Evolutionary conservation across 2,888 invertebrate genomes (phyloP).

Genomic region (Phymatocera aterrima): DNA sequence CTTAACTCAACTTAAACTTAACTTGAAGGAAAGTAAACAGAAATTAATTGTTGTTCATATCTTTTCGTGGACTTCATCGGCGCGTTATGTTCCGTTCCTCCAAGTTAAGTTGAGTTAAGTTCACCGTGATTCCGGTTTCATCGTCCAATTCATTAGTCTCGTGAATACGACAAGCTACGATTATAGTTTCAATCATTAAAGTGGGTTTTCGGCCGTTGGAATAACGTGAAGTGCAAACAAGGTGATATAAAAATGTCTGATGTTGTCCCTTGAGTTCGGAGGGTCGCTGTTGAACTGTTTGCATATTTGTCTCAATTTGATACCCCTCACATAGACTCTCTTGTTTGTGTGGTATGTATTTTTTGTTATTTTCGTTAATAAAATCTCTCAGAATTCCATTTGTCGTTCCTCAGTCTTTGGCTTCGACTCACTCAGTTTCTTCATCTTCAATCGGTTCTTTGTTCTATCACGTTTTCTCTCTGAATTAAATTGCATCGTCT

Average conservation of each 20-base stretch:
- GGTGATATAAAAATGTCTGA: background rate
- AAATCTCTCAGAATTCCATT: background rate
- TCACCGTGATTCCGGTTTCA: too few relatives aligned
- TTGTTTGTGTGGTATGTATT: background rate
- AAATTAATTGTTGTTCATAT: too few relatives aligned
- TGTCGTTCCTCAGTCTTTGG: background rate
- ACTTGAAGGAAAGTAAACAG: too few relatives aligned
- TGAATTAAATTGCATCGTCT: conserved; percentile 27
- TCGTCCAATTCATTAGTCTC: too few relatives aligned
- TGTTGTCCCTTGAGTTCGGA: background rate
- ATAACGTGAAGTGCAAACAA: background rate
- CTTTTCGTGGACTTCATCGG: too few relatives aligned
- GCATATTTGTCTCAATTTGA: conserved; percentile 24
- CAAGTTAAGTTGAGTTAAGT: too few relatives aligned
- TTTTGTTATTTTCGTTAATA: conserved; percentile 7
- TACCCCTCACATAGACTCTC: background rate
- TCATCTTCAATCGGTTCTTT: background rate
- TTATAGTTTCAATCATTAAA: too few relatives aligned
- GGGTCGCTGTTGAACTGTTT: background rate
- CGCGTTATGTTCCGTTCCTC: too few relatives aligned
- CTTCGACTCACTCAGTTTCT: background rate
- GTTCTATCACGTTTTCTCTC: conserved; percentile 1
- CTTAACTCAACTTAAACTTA: too few relatives aligned
- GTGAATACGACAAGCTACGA: too few relatives aligned
- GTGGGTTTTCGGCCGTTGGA: too few relatives aligned